Evolutionary conservation across 2,113 vertebrate genomes (phyloP), one percentile per base, ranked within the genome.

Genomic region (Festucalex cinctus): DNA sequence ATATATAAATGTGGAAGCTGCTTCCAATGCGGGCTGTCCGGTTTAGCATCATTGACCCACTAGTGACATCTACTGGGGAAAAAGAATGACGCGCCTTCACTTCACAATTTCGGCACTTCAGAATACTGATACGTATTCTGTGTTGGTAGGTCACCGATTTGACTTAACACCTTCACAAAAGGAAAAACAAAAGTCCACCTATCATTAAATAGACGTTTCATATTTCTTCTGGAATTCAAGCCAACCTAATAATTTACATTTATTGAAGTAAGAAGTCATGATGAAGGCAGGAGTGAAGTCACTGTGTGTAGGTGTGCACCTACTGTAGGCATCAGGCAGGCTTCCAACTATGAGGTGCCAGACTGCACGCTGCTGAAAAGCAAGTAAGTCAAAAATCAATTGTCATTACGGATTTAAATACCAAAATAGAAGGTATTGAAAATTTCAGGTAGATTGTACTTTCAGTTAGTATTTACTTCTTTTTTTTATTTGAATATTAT

Each of bases 41-140:
- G 22, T 54, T 22, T 24, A 2, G 39, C 28, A 28, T 46, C 60
- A 53, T 14, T 77, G 84, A 78, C 82, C 16, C 70, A 74, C 48
- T 61, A 67, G 48, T 68, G 83, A 7, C 87, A 66, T 70, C 88
- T 89, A 69, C 76, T 89, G 88, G 87, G 65, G 10, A 12, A 60
- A 78, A 69, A 57, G 6, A 32, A 3, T 65, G 32, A 19, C 28
- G 28, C 4, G 28, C 28, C 28, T 32, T 32, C 28, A 32, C 28
- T 32, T 32, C n/a, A n/a, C n/a, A n/a, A 9, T 58, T 19, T 35
- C 9, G 6, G 32, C 3, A 35, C 24, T 35, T 35, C 26, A 56
- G 54, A 56, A 56, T 32, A 16, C 8, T 22, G 9, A 28, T 28
- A n/a, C n/a, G n/a, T n/a, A 22, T 24, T 53, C 22, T 12, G 22